Conservation (phyloP, 2,113 vertebrate genomes). For the Laticauda laticaudata region DNA sequence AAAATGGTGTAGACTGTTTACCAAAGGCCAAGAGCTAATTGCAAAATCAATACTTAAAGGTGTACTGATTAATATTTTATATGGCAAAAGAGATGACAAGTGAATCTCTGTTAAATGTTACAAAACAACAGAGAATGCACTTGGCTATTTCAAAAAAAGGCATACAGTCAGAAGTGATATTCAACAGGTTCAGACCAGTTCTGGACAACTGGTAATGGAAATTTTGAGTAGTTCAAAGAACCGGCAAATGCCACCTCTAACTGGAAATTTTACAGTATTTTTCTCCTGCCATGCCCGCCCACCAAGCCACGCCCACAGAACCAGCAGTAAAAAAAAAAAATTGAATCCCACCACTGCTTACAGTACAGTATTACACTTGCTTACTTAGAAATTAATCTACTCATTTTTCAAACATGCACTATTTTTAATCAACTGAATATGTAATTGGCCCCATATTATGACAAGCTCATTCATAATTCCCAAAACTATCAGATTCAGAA, state of each 20-base stretch:
- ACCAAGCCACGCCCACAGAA: too few species aligned
- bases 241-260: too few species aligned
- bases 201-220: too few species aligned
- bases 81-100: neutral
- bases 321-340: too few species aligned
- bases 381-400: neutral
- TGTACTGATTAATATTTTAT: conserved; percentile 49
- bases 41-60: conserved; percentile 22
- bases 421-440: neutral
- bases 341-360: too few species aligned
- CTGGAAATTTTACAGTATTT: too few species aligned
- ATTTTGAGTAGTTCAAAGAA: too few species aligned
- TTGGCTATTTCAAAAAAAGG: conserved; percentile 8
- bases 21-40: conserved; percentile 22
- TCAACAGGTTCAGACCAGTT: too few species aligned
- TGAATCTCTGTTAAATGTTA: conserved; percentile 39
- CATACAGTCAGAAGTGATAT: too few species aligned
- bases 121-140: neutral
- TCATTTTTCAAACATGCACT: neutral
- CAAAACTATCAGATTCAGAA: neutral
- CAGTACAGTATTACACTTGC: neutral
- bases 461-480: neutral
- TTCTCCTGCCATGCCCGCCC: too few species aligned
- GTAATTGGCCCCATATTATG: neutral
- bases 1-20: conserved; percentile 25